Conservation (phyloP, 1,140 invertebrate species). For the Brachionus sp. region DNA sequence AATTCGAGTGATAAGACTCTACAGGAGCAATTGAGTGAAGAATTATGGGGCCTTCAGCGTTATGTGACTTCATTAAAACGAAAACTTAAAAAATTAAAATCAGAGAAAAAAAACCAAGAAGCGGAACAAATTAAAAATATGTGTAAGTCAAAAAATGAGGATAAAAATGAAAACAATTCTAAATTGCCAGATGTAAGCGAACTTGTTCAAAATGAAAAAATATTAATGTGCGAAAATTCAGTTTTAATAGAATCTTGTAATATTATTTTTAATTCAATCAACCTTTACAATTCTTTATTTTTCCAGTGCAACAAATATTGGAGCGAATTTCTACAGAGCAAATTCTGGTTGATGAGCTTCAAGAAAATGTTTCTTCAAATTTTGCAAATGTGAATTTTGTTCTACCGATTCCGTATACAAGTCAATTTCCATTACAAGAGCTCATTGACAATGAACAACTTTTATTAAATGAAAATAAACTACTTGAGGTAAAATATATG, state of each 20-base stretch:
- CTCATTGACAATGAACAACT: conserved; percentile 20
- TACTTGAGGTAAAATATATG: neutral
- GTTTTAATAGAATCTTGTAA: conserved; percentile 39
- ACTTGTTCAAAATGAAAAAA: neutral
- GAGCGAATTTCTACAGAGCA: conserved; percentile 19
- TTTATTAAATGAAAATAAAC: conserved; percentile 14
- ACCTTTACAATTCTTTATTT: neutral
- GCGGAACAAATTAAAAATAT: conserved; percentile 30
- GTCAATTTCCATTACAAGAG: conserved; percentile 26
- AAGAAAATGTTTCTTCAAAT: neutral
- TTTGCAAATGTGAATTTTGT: neutral
- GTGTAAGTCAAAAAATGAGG: conserved; percentile 5
- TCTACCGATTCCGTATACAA: neutral
- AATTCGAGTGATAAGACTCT: conserved; percentile 21
- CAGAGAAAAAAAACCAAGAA: conserved; percentile 20
- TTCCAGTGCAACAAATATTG: conserved; percentile 23
- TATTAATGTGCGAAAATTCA: conserved; percentile 35
- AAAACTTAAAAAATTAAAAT: conserved; percentile 43
- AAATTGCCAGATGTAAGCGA: neutral
- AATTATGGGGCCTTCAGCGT: conserved; percentile 37
- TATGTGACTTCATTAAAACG: conserved; percentile 39
- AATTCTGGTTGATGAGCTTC: neutral
- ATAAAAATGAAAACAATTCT: neutral
- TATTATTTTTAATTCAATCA: neutral
- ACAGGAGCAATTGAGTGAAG: conserved; percentile 31